Evolutionary conservation across 2,113 vertebrate species (phyloP).

Genomic region (Malurus melanocephalus): DNA sequence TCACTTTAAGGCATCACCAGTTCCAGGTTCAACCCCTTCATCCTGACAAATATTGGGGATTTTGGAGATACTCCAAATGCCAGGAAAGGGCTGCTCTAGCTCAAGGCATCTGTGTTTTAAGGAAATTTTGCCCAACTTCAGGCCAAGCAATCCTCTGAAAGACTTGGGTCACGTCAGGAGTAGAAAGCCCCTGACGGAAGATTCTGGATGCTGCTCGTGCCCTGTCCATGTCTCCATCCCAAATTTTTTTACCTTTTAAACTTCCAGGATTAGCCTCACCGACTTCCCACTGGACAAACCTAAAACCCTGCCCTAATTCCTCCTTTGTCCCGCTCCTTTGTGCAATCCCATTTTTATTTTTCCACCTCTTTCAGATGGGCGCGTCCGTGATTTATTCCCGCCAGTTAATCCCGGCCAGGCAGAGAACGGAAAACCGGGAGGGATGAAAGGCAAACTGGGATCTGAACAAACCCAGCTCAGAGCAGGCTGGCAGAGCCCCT

Average conservation of each 20-base stretch:
- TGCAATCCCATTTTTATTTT: background rate
- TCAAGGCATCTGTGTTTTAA: background rate
- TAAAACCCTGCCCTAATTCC: background rate
- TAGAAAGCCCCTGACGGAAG: background rate
- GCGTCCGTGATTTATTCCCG: background rate
- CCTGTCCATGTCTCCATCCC: background rate
- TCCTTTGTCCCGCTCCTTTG: background rate
- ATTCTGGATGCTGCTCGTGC: background rate
- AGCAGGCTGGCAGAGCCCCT: background rate
- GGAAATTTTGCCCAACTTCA: background rate
- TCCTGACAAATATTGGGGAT: background rate
- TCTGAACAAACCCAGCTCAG: background rate
- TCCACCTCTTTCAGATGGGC: background rate
- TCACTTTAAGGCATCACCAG: background rate
- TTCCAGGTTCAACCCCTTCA: accelerated
- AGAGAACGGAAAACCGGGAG: background rate
- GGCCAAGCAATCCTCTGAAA: background rate
- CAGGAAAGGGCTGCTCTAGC: background rate
- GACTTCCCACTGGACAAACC: background rate
- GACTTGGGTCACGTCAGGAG: background rate
- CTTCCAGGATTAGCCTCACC: background rate
- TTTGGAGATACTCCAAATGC: background rate
- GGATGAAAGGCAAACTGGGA: slow-evolving; percentile 3
- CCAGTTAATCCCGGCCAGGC: background rate
- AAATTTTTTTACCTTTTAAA: background rate